Conservation (phyloP, 2,113 vertebrate genomes). For the Rhynchomys soricoides region DNA sequence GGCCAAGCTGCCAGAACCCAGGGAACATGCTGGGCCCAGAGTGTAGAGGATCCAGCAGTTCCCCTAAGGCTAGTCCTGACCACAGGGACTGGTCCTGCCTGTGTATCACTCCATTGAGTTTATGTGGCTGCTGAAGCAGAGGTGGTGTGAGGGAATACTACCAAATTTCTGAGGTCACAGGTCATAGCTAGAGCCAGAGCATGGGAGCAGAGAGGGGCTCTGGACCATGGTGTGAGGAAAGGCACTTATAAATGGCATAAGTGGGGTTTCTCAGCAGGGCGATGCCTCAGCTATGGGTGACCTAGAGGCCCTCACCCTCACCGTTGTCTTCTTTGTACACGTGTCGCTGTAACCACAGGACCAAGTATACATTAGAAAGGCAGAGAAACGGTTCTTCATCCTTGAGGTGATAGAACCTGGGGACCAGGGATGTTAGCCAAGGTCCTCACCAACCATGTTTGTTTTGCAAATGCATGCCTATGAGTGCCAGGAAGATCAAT, state of each 20-base stretch:
- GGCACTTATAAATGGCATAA: background rate
- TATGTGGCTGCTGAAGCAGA: background rate
- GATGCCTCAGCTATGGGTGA: background rate
- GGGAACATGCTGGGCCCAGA: background rate
- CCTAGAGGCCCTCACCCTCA: background rate
- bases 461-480: background rate
- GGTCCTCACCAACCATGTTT: background rate
- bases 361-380: background rate
- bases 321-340: background rate
- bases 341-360: background rate
- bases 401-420: background rate
- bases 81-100: background rate
- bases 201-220: background rate
- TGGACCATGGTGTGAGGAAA: background rate
- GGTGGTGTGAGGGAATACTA: background rate
- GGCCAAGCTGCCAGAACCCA: background rate
- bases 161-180: background rate
- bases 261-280: background rate
- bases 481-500: too few relatives aligned
- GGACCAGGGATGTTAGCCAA: too few relatives aligned
- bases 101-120: background rate
- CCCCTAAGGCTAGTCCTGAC: background rate
- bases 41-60: background rate
- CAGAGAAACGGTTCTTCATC: rapidly evolving
- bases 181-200: background rate